phyloP scores from a whole-genome alignment of 2,888 invertebrate species.

The Bibio marci region DNA sequence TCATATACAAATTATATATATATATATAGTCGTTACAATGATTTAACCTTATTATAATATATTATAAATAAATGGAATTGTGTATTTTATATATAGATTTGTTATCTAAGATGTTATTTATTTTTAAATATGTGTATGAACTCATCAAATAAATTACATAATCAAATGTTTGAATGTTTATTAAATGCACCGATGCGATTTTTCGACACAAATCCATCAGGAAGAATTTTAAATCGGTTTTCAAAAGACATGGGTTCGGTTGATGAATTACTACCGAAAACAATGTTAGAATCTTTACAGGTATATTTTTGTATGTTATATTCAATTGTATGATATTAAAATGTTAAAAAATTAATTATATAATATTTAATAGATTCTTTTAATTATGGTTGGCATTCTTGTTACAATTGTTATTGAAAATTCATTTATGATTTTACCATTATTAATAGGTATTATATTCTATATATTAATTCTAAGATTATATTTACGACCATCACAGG shows the following conservation, averaged over 20 bases:
- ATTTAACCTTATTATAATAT: no score
- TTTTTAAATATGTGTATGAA: constrained; percentile 62
- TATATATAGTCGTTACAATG: no score
- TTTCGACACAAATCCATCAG: constrained; percentile 71
- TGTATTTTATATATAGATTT: constrained; percentile 18
- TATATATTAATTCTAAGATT: constrained; percentile 46
- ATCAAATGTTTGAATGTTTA: constrained; percentile 67
- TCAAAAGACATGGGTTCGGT: constrained; percentile 73
- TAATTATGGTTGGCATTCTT: constrained; percentile 59
- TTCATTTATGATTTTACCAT: constrained; percentile 46
- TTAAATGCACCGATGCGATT: constrained; percentile 49
- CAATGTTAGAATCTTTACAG: constrained; percentile 36
- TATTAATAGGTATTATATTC: constrained; percentile 41
- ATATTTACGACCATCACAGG: constrained; percentile 57
- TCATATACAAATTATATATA: no score
- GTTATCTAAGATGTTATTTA: constrained; percentile 42
- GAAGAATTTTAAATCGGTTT: constrained; percentile 59
- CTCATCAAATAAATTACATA: constrained; percentile 60
- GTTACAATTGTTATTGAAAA: constrained; percentile 55
- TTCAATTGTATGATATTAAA: no score
- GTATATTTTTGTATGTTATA: constrained; percentile 15
- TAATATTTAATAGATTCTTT: constrained; percentile 33
- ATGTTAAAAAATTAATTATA: background rate
- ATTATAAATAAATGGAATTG: background rate
- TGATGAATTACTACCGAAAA: constrained; percentile 49